Conservation (phyloP, 2,113 vertebrate genomes). For the Pristiophorus japonicus region DNA sequence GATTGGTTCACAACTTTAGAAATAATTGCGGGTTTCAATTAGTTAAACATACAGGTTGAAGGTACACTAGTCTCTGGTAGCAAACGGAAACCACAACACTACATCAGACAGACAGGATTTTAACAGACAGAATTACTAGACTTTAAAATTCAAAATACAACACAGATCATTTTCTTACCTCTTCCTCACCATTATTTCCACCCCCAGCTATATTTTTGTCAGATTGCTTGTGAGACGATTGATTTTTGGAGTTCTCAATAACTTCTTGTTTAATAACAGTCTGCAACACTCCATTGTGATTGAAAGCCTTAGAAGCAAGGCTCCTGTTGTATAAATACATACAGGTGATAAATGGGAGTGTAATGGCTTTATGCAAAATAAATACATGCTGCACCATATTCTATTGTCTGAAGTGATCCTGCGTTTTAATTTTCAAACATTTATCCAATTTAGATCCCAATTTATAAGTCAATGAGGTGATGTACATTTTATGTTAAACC, state of each 20-base stretch:
- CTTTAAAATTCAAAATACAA: neutral
- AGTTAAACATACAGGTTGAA: neutral
- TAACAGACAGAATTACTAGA: neutral
- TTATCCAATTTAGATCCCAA: neutral
- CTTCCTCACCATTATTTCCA: conserved; percentile 23
- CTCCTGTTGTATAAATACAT: neutral
- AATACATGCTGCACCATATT: neutral
- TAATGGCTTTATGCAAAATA: neutral
- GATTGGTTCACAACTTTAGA: neutral
- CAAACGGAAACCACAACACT: neutral
- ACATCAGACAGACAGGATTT: neutral
- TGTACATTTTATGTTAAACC: neutral
- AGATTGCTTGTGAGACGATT: conserved; percentile 7
- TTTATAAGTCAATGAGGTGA: neutral
- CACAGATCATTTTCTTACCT: neutral
- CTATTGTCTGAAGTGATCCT: neutral
- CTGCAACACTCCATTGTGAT: conserved; percentile 35
- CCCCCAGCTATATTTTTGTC: conserved; percentile 1
- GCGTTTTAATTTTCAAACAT: neutral
- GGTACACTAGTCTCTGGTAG: neutral
- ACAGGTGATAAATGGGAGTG: neutral
- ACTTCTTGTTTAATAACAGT: conserved; percentile 32
- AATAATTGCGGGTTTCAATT: neutral
- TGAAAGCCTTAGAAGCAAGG: conserved; percentile 8
- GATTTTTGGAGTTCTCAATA: conserved; percentile 20